These are phyloP conservation scores for Puffinus mauretanicus DNA, from an alignment of 2,113 vertebrate species.

Conservation along the genomic window DNA sequence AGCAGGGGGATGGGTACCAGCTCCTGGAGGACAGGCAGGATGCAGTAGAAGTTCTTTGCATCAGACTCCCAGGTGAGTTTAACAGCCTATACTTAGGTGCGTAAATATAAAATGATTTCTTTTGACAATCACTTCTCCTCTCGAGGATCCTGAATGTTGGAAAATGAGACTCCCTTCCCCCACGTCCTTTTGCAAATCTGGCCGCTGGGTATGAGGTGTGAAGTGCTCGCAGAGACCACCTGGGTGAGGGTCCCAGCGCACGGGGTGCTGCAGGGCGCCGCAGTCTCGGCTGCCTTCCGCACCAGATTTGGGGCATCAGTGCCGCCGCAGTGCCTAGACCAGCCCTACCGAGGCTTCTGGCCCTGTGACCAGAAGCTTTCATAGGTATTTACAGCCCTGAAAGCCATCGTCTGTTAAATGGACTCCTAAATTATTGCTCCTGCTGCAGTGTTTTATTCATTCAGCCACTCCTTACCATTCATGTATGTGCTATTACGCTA, in stretches of 20 bases:
- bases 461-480: constrained; percentile 14
- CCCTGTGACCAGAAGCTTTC: neutral
- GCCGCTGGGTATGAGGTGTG: neutral
- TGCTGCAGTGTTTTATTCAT: neutral
- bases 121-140: neutral
- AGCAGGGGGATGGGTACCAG: neutral
- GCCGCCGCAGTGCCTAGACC: neutral
- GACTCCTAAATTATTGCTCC: neutral
- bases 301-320: neutral
- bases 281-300: accelerated
- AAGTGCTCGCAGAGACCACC: neutral
- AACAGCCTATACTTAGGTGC: neutral
- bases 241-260: neutral
- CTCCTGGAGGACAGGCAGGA: neutral
- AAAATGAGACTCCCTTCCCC: neutral
- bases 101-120: neutral
- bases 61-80: neutral
- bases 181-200: accelerated
- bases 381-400: constrained; percentile 14
- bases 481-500: neutral
- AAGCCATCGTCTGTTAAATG: neutral
- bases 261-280: neutral
- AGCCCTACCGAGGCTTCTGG: neutral
- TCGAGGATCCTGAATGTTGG: neutral
- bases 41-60: neutral